Percentiles rank a stretch among this genome's conserved stretches.
Conservation (phyloP, 2,113 vertebrate genomes). For the Thomomys bottae region DNA sequence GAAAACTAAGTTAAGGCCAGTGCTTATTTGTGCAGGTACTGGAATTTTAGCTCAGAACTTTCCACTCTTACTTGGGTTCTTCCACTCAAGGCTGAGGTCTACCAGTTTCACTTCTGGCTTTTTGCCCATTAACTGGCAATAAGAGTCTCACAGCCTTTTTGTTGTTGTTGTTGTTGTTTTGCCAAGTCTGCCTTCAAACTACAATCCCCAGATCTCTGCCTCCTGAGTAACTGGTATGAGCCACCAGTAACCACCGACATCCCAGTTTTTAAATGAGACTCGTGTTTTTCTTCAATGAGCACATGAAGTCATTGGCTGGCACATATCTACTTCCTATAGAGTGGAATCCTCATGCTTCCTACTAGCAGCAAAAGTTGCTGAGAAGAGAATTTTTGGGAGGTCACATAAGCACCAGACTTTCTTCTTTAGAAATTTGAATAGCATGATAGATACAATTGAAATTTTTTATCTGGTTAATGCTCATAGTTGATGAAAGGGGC, state of each 20-base stretch:
- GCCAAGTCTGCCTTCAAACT: too few species aligned
- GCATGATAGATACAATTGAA: background rate
- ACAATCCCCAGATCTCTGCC: too few species aligned
- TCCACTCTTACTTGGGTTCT: too few species aligned
- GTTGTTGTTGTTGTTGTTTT: too few species aligned
- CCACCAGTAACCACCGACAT: too few species aligned
- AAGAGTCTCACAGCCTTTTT: too few species aligned
- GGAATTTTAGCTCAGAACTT: too few species aligned
- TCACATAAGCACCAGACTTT: slow-evolving; percentile 8
- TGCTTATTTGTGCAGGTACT: too few species aligned
- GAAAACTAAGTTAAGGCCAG: background rate
- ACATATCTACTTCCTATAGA: background rate
- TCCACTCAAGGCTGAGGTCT: too few species aligned
- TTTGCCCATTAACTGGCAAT: too few species aligned
- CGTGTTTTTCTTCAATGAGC: background rate
- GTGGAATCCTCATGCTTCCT: background rate
- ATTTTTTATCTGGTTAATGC: background rate
- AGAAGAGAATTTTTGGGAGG: background rate
- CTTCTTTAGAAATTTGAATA: slow-evolving; percentile 49
- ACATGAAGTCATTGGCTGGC: background rate
- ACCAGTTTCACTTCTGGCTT: too few species aligned
- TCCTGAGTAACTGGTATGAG: too few species aligned
- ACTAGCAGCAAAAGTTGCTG: background rate
- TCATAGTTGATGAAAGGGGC: background rate
- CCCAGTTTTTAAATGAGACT: slow-evolving; percentile 18